Percentiles rank a stretch among this genome's conserved stretches.
phyloP scores from a whole-genome alignment of 2,797 vertebrate species.

The Furcifer pardalis region DNA sequence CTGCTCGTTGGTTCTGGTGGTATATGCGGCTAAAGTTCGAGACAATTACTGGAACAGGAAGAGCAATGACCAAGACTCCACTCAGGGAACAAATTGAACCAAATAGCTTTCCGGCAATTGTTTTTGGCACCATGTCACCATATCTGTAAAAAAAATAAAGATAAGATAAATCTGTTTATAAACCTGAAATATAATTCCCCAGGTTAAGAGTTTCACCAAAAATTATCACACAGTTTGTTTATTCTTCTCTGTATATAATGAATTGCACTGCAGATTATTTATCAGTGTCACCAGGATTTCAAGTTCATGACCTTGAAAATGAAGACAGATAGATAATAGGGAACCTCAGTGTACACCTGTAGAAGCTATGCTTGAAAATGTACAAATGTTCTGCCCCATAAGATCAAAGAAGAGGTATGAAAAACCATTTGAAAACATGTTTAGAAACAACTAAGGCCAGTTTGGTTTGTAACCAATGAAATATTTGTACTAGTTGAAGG shows the following conservation, averaged over 20 bases:
- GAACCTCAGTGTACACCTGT: not conserved
- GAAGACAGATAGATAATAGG: not conserved
- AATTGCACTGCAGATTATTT: not conserved
- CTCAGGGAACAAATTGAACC: slow-evolving; percentile 94
- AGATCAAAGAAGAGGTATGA: not conserved
- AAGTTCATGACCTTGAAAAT: not conserved
- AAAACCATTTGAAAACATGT: not conserved
- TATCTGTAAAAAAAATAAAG: slow-evolving; percentile 80
- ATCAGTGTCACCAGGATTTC: not conserved
- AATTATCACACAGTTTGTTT: not conserved
- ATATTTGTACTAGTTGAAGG: not conserved
- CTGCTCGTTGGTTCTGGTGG: slow-evolving; percentile 94
- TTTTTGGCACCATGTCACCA: slow-evolving; percentile 98
- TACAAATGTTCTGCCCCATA: not conserved
- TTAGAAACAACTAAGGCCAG: too few relatives aligned
- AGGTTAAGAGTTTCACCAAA: not conserved
- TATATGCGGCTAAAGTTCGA: slow-evolving; percentile 98
- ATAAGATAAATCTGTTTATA: slow-evolving; percentile 38
- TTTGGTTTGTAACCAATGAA: not conserved
- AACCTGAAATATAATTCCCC: not conserved
- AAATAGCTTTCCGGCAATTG: slow-evolving; percentile 94
- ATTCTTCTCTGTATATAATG: slow-evolving; percentile 26
- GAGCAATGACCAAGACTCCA: slow-evolving; percentile 93
- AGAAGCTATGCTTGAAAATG: not conserved
- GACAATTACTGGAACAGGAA: slow-evolving; percentile 94